These are phyloP conservation scores for Tachina grossa DNA, from an alignment of 2,888 invertebrate species.

Conservation along the genomic window DNA sequence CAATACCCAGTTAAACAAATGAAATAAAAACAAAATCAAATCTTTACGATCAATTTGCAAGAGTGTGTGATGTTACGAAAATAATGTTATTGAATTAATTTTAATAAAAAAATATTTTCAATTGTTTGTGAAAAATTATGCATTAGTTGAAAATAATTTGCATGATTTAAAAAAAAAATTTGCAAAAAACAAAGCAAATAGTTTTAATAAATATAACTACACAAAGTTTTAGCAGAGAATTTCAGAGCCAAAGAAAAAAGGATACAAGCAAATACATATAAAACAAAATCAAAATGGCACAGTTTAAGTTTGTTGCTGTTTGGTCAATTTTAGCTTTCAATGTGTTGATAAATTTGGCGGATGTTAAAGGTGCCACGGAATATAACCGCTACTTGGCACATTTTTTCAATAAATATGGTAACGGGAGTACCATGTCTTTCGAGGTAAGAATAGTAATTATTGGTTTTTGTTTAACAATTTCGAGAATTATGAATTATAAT, in stretches of 20 bases:
- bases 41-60: conserved; percentile 44
- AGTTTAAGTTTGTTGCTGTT: conserved; percentile 11
- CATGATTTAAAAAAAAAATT: neutral
- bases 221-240: conserved; percentile 43
- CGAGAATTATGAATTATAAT: too few relatives aligned
- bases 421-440: conserved; percentile 80
- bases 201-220: conserved; percentile 20
- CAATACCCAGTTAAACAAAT: conserved; percentile 33
- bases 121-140: conserved; percentile 29
- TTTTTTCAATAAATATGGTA: conserved; percentile 82
- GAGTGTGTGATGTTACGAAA: conserved; percentile 59
- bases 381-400: conserved; percentile 82
- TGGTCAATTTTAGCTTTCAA: conserved; percentile 6
- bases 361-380: conserved; percentile 76
- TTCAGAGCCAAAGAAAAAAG: conserved; percentile 3
- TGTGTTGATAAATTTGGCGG: conserved; percentile 25
- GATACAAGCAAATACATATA: conserved; percentile 3
- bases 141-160: conserved; percentile 29
- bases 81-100: conserved; percentile 33
- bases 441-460: conserved; percentile 77
- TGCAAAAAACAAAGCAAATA: conserved; percentile 8
- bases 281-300: conserved; percentile 31
- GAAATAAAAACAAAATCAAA: conserved; percentile 50
- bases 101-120: conserved; percentile 20
- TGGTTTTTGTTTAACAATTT: too few relatives aligned